These are phyloP conservation scores for Pterophyllum scalare DNA, from an alignment of 2,113 vertebrate genomes.

Conservation along the genomic window DNA sequence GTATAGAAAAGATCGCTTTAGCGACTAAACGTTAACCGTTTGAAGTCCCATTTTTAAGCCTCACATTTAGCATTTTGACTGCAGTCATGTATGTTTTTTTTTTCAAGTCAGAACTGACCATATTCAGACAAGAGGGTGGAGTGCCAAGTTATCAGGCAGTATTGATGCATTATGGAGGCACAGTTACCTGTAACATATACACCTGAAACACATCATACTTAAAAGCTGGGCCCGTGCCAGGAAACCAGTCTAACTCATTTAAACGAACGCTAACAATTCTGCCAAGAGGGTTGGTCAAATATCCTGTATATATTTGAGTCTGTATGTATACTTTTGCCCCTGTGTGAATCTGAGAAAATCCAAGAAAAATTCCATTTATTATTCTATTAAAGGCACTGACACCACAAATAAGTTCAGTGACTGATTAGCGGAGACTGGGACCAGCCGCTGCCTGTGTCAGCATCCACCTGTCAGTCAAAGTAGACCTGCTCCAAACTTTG, in stretches of 20 bases:
- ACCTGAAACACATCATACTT: no score
- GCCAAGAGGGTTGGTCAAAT: no score
- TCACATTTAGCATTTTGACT: not conserved
- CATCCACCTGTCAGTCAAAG: not conserved
- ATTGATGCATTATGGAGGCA: no score
- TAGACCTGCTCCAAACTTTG: not conserved
- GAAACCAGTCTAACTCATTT: no score
- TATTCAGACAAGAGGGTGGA: not conserved
- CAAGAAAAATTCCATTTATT: not conserved
- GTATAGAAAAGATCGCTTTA: rapidly evolving
- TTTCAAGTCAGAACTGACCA: not conserved
- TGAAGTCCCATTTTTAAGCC: not conserved
- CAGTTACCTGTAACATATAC: no score
- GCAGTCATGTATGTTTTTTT: not conserved
- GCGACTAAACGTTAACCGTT: not conserved
- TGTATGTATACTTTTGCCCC: no score
- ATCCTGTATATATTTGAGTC: no score
- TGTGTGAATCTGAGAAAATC: no score
- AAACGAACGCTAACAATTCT: no score
- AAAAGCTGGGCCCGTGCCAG: no score
- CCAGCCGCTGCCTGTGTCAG: not conserved
- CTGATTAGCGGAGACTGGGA: not conserved
- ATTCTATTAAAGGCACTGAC: not conserved
- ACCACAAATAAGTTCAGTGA: not conserved
- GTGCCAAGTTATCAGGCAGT: not conserved